Evolutionary conservation across 2,113 vertebrate genomes (phyloP), one percentile per base, ranked within the genome.

Genomic region (Tiliqua scincoides): DNA sequence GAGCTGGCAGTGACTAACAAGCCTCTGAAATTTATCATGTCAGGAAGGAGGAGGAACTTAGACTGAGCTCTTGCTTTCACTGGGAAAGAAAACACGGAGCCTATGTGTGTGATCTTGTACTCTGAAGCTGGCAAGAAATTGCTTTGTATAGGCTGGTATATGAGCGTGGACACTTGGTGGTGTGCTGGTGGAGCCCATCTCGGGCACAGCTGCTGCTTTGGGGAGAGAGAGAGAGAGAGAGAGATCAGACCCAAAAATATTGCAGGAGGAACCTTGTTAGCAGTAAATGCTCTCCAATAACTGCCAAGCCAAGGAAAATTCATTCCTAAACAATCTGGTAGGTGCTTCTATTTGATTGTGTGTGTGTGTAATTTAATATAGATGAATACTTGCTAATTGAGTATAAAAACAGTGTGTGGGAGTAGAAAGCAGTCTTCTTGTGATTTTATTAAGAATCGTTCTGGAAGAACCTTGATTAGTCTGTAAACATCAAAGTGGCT

Each of bases 21-120:
- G 93, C 92, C 93, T 91, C 93, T 91, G 89, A 92, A 85, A 91
- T 92, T 93, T 94, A 92, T 94, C 92, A 93, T 95, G 93, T 95
- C 94, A 95, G 93, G 94, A 93, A 95, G 93, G 95, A 94, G 95
- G 95, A 95, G 95, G 85, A 95, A 94, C 95, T 95, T 95, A 79
- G 91, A 91, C 90, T 78, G 93, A 91, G 93, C 91, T 91, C 93
- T 95, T 93, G 91, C 93, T 90, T 94, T 90, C 85, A 63, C 86
- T 90, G 88, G 91, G 92, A 91, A 89, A 93, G 93, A 91, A 94
- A 93, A 93, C 90, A 91, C 87, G 89, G 91, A 91, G 93, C 92
- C 90, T 25, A 9, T 92, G 91, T 91, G 89, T 65, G 93, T 89
- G 90, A 93, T 91, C 92, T 89, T 87, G 89, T 84, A 87, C 89